A percentile compares a stretch with the other conserved stretches of the same genome.
phyloP scores from a whole-genome alignment of 2,888 invertebrate genomes.

The Harpalus rubripes region DNA sequence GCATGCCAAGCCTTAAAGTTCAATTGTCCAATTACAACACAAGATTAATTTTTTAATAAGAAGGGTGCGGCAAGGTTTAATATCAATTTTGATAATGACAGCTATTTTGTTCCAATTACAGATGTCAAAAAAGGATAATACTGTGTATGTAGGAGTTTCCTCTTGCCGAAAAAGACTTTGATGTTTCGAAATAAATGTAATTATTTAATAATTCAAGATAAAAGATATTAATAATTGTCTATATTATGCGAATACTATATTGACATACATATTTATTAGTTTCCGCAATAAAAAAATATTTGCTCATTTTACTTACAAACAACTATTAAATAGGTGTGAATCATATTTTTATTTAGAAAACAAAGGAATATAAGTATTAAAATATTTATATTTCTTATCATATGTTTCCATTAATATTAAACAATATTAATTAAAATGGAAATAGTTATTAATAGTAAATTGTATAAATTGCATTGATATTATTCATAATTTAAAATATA shows the following conservation, averaged over 20 bases:
- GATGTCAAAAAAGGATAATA: slow-evolving; percentile 40
- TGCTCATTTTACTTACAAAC: neutral
- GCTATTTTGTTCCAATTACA: slow-evolving; percentile 29
- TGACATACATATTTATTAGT: slow-evolving; percentile 7
- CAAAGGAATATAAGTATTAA: neutral
- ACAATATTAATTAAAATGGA: neutral
- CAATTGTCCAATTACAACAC: slow-evolving; percentile 52
- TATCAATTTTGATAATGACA: slow-evolving; percentile 47
- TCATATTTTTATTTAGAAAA: slow-evolving; percentile 1
- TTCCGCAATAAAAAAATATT: neutral
- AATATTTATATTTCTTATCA: too few species aligned
- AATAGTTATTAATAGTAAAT: too few species aligned
- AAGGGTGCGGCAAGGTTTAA: slow-evolving; percentile 48
- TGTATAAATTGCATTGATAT: too few species aligned
- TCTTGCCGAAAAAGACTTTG: slow-evolving; percentile 33
- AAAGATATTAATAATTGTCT: too few species aligned
- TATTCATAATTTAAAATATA: too few species aligned
- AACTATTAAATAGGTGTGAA: neutral
- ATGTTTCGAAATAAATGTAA: neutral
- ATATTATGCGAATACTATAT: too few species aligned
- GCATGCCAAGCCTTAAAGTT: slow-evolving; percentile 43
- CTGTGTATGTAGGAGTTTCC: slow-evolving; percentile 31
- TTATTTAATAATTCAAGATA: neutral
- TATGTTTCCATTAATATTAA: too few species aligned
- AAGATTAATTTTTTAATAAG: slow-evolving; percentile 55